Conservation (phyloP, 2,888 invertebrate species). For the Myopa testacea region DNA sequence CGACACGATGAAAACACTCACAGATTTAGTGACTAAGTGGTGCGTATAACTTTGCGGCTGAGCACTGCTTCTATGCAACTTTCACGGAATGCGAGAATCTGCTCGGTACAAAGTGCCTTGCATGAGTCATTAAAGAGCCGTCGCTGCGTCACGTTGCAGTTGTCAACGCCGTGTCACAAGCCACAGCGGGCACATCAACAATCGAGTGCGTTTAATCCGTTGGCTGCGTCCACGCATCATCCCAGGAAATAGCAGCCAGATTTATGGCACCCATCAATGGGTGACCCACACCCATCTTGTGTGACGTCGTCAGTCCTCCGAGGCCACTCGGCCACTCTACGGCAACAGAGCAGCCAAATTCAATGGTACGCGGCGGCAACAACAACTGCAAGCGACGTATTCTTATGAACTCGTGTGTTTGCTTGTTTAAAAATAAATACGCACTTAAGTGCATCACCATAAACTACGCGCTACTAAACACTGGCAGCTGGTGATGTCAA, state of each 20-base stretch:
- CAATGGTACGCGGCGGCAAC: slow-evolving; percentile 7
- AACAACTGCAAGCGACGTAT: background rate
- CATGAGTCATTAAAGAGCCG: slow-evolving; percentile 1
- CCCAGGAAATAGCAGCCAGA: slow-evolving; percentile 36
- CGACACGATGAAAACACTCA: slow-evolving; percentile 59
- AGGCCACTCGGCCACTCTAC: background rate
- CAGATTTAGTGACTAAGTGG: slow-evolving; percentile 52
- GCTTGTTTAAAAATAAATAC: slow-evolving; percentile 35
- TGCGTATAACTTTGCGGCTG: slow-evolving; percentile 1
- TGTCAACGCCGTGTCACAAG: slow-evolving; percentile 46
- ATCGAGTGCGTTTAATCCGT: slow-evolving; percentile 50
- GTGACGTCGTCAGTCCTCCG: background rate
- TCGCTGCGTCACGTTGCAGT: slow-evolving; percentile 35
- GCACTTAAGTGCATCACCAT: slow-evolving; percentile 36
- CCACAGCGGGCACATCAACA: slow-evolving; percentile 56
- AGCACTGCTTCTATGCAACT: background rate
- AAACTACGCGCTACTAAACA: background rate
- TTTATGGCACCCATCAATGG: slow-evolving; percentile 52
- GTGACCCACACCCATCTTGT: no score
- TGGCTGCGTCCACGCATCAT: slow-evolving; percentile 56
- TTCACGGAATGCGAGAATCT: slow-evolving; percentile 3
- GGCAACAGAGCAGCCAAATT: slow-evolving; percentile 21
- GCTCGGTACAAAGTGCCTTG: background rate
- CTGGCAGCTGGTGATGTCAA: background rate
- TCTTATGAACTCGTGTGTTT: background rate